Evolutionary conservation across 2,888 invertebrate species (phyloP), one percentile per base, ranked within the genome.

Genomic region (Conomelus anceps): DNA sequence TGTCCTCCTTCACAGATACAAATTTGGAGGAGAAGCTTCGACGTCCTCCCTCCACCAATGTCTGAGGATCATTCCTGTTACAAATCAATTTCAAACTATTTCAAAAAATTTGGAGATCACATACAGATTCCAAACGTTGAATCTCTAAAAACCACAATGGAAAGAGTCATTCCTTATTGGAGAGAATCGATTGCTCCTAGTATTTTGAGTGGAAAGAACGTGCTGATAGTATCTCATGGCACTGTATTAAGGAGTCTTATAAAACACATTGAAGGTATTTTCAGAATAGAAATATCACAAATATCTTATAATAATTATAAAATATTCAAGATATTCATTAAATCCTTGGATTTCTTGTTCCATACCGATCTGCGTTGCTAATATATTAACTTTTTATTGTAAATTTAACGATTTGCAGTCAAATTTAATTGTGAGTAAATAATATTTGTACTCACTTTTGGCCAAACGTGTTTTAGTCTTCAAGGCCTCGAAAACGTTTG

Each of bases 131-230:
- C 93, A 0, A 92, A 91, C 91, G 93, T 92, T 88, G 93, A 93
- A 91, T 93, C 93, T 22, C 91, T 93, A 34, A 93, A 93, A 90
- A 91, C 93, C 89, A 93, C 93, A 84, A 93, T 93, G 89, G 91
- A 91, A 24, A 91, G 93, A 22, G 93, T 93, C 20, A 92, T 93
- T 63, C 94, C 95, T 88, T 94, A 93, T 91, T 94, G 94, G 92
- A 94, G 94, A 93, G 91, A 95, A 93, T 91, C 93, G 89, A 92
- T 95, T 93, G 92, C 94, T 92, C 92, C 95, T 92, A 90, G 92
- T 90, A 92, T 93, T 88, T 92, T 92, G 90, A 92, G 91, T 22
- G 93, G 93, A 7, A 93, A 93, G 90, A 92, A 91, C 23, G 92
- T 93, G 87, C 91, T 93, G 84, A 92, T 93, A 87, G 93, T 93